Evolutionary conservation across 2,113 vertebrate species (phyloP), one percentile per base, ranked within the genome.

Genomic region (Lepidothrix coronata): DNA sequence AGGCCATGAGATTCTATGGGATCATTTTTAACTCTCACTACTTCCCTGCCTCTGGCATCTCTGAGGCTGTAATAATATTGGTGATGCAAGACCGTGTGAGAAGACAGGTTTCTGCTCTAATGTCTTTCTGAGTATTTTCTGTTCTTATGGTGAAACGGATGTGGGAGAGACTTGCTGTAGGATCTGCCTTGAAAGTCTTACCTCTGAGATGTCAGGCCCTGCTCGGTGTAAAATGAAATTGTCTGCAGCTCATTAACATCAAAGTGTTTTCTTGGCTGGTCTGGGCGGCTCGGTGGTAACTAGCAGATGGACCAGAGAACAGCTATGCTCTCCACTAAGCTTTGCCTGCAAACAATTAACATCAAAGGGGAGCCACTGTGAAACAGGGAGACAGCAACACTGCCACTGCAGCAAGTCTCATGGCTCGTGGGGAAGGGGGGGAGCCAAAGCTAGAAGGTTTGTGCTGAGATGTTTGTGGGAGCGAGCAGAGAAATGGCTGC

Each of bases 211-310:
- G 79, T 82, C 93, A 94, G 88, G 72, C 48, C 33, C 63, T 61
- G 72, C 61, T 77, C 0, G 0, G 75, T 35, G 95, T 77, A 94
- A 94, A 96, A 73, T 92, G 95, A 94, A 95, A 88, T 93, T 91
- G 85, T 94, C 96, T 96, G 93, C 80, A 90, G 85, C 91, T 94
- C 88, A 93, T 96, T 95, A 96, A 95, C 96, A 95, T 96, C 95
- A 97, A 97, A 97, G 96, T 73, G 30, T 95, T 96, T 94, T 88
- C 92, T 86, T 31, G 48, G 72, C 83, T 75, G 88, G 91, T 75
- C 92, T 65, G 73, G 88, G 88, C 44, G 21, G 76, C 72, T 88
- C 65, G 12, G 85, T 80, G 80, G 92, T 93, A 95, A 93, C 92
- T 82, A 94, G 68, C 79, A 74, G 79, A 93, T 17, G 28, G 89